Evolutionary conservation across 2,888 invertebrate genomes (phyloP), one percentile per base, ranked within the genome.

Genomic region (Melangyna quadrimaculata): DNA sequence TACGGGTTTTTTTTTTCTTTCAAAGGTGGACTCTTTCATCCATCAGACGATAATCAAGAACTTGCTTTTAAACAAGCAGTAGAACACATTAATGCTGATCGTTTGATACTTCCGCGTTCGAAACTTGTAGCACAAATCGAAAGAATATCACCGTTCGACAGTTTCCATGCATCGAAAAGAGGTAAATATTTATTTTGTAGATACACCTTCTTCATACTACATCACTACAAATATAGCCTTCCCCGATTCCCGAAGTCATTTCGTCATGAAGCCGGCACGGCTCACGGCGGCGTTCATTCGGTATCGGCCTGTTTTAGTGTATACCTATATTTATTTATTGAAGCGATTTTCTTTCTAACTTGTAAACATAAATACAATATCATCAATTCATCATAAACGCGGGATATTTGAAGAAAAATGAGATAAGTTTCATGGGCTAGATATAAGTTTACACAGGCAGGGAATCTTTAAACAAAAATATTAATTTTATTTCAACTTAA

Each of bases 51-150:
- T 91, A 95, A 96, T 90, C 97, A 97, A 91, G 97, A 97, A 92
- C 94, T 97, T 78, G 98, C 98, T 51, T 98, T 98, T 92, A 95
- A 96, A 80, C 97, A 98, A 92, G 98, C 98, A 1, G 97, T 98
- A 72, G 97, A 98, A 90, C 95, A 96, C 90, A 97, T 98, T 90
- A 98, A 98, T 92, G 94, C 95, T 40, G 97, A 97, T 92, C 94
- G 96, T 87, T 94, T 95, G 70, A 95, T 98, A 89, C 93, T 97
- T 89, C 96, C 97, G 29, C 93, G 97, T 90, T 97, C 97, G n/a
- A 95, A 97, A 90, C 93, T 98, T 71, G 95, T 96, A 82, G 97
- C 97, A 35, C 97, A 97, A 93, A 96, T 98, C 81, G 97, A 98
- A 92, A 95, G 96, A 89, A 96, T 98, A 90, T 96, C 96, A 63